Evolutionary conservation across 2,888 invertebrate species (phyloP).

Genomic region (Plemyria rubiginata): DNA sequence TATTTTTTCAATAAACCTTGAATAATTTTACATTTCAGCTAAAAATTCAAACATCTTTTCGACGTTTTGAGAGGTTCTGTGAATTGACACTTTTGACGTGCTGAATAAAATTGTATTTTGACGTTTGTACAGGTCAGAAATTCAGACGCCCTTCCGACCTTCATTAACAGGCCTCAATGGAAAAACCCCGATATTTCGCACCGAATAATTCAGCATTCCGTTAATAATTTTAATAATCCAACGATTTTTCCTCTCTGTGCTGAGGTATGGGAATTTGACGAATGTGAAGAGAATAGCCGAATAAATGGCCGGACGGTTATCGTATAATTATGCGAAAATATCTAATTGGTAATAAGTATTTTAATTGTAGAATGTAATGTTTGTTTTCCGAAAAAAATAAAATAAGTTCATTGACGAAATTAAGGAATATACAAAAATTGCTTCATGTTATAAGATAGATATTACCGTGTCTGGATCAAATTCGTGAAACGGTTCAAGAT

Average conservation of each 20-base stretch:
- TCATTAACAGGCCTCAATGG: constrained; percentile 16
- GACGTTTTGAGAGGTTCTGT: not conserved
- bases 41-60: constrained; percentile 1
- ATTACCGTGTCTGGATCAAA: no score
- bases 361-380: no score
- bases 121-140: constrained; percentile 17
- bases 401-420: no score
- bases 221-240: constrained; percentile 38
- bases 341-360: no score
- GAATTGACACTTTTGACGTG: constrained; percentile 2
- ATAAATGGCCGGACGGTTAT: not conserved
- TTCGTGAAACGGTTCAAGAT: no score
- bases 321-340: no score
- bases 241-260: constrained; percentile 22
- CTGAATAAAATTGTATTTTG: constrained; percentile 12
- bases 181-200: constrained; percentile 18
- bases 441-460: no score
- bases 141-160: constrained; percentile 2
- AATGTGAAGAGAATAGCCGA: not conserved
- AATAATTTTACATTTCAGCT: not conserved
- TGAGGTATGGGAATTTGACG: not conserved
- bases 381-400: no score
- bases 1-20: not conserved
- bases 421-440: no score
- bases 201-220: constrained; percentile 26